Percentiles rank a stretch among this genome's conserved stretches.
These are phyloP conservation scores for Erebia epiphron DNA, from an alignment of 2,888 invertebrate genomes.

Conservation along the genomic window DNA sequence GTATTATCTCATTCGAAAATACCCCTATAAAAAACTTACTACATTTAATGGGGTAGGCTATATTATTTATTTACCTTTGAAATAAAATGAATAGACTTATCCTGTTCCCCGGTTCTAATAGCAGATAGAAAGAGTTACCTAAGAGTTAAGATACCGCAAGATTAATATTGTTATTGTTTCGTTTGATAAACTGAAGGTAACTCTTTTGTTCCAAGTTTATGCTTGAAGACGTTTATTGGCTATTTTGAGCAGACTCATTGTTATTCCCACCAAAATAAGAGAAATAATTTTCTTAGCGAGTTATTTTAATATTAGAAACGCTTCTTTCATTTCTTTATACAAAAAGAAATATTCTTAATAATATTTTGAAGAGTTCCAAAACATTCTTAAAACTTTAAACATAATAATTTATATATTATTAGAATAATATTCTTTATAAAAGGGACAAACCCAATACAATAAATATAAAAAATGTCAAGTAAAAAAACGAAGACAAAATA, in stretches of 20 bases:
- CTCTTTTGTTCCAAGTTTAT: background rate
- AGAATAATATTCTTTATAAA: too few species aligned
- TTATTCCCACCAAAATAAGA: background rate
- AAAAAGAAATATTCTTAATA: too few species aligned
- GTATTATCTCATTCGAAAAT: too few species aligned
- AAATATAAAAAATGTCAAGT: too few species aligned
- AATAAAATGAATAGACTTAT: background rate
- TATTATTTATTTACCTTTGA: too few species aligned
- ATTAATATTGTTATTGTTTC: conserved; percentile 7
- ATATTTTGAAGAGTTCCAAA: too few species aligned
- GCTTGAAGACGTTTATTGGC: background rate
- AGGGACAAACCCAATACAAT: too few species aligned
- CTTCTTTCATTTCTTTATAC: background rate
- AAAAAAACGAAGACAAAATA: too few species aligned
- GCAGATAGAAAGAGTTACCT: background rate
- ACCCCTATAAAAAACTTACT: too few species aligned
- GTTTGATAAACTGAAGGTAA: background rate
- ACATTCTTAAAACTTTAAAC: too few species aligned
- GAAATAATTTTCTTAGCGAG: background rate
- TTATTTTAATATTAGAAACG: background rate
- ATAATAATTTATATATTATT: too few species aligned
- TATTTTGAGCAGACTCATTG: background rate
- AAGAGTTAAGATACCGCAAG: background rate
- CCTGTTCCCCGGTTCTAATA: background rate
- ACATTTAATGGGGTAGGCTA: too few species aligned